Evolutionary conservation across 2,797 vertebrate genomes (phyloP).

Genomic region (Tapera naevia): DNA sequence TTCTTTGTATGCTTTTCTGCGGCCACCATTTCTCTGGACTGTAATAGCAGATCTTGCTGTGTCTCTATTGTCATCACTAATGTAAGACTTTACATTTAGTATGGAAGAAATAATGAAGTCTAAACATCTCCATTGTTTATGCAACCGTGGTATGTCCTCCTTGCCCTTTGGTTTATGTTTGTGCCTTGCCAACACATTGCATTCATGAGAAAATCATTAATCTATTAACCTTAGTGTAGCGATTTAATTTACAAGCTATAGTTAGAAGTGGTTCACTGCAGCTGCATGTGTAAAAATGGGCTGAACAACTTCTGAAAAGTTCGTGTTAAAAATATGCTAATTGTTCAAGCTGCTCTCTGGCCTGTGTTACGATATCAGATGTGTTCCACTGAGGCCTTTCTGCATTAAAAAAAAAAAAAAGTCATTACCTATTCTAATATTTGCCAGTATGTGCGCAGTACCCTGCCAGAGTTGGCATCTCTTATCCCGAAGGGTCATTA

Average conservation of each 20-base stretch:
- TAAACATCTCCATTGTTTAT: slow-evolving; percentile 32
- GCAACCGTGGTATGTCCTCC: slow-evolving; percentile 6
- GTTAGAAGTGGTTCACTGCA: slow-evolving; percentile 44
- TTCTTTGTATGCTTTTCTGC: neutral
- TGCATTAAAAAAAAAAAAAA: neutral
- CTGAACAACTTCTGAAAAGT: slow-evolving; percentile 26
- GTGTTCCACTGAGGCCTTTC: neutral
- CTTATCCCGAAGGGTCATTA: slow-evolving; percentile 31
- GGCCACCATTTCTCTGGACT: neutral
- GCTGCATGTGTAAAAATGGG: neutral
- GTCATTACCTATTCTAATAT: slow-evolving; percentile 48
- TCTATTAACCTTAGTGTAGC: slow-evolving; percentile 52
- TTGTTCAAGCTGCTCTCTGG: slow-evolving; percentile 31
- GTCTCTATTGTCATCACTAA: neutral
- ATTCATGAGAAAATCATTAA: slow-evolving; percentile 66
- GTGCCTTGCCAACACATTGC: slow-evolving; percentile 27
- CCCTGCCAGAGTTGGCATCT: slow-evolving; percentile 38
- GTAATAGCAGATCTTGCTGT: neutral
- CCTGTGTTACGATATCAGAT: neutral
- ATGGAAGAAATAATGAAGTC: neutral
- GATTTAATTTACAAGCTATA: slow-evolving; percentile 53
- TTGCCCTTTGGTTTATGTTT: slow-evolving; percentile 53
- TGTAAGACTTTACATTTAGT: neutral
- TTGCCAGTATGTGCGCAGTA: slow-evolving; percentile 16
- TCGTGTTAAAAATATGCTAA: slow-evolving; percentile 38